Evolutionary conservation across 2,888 invertebrate genomes (phyloP).

Genomic region (Lepidonotus clava): DNA sequence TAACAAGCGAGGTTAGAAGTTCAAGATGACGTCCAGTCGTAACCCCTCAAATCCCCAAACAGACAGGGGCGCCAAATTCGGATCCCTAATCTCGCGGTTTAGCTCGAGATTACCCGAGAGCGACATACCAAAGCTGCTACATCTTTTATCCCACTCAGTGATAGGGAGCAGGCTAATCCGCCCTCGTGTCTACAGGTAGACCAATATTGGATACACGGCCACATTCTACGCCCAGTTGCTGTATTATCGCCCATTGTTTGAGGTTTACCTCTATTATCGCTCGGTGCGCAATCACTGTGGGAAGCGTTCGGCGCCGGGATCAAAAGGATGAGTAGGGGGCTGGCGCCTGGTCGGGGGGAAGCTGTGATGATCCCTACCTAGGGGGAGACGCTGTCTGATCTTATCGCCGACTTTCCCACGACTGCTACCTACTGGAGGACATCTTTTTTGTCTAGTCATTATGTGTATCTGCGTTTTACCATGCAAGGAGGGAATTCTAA

Average conservation of each 20-base stretch:
- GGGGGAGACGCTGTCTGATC: background rate
- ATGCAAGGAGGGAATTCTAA: no score
- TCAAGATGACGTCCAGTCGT: background rate
- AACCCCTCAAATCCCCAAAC: background rate
- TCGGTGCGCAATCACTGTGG: background rate
- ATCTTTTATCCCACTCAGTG: background rate
- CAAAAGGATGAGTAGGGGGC: background rate
- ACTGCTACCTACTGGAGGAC: background rate
- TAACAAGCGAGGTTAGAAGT: background rate
- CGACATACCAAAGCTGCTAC: background rate
- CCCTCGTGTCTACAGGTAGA: conserved; percentile 12
- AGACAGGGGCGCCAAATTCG: background rate
- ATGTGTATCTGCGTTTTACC: no score
- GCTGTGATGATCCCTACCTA: background rate
- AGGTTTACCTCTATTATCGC: background rate
- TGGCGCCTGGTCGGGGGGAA: background rate
- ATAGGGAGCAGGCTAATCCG: conserved; percentile 9
- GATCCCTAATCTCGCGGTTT: conserved; percentile 18
- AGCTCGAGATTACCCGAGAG: background rate
- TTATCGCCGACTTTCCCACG: conserved; percentile 24
- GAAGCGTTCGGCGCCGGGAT: background rate
- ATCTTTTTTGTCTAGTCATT: no score
- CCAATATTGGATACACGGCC: background rate
- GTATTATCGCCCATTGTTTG: conserved; percentile 8
- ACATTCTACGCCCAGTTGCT: background rate